A percentile compares a stretch with the other conserved stretches of the same genome.
These are phyloP conservation scores for Ricordea florida DNA, from an alignment of 92 coral and sea anemone genomes.

Conservation along the genomic window DNA sequence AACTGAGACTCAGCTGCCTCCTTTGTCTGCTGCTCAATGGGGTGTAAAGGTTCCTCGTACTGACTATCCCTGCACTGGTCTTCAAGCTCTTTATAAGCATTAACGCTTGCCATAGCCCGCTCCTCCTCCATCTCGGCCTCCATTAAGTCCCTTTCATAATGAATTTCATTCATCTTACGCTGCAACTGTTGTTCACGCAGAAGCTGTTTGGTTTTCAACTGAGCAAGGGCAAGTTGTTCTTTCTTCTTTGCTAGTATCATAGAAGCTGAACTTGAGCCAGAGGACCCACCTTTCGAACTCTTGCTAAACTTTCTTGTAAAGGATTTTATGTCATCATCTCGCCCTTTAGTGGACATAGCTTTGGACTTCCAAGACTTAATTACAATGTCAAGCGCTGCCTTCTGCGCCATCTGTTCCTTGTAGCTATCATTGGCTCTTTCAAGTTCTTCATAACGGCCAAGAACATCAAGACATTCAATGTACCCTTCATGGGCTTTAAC, in stretches of 20 bases:
- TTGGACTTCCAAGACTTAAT: slow-evolving; percentile 7
- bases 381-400: neutral
- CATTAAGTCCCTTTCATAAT: neutral
- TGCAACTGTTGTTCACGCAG: neutral
- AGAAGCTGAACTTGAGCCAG: neutral
- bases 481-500: slow-evolving; percentile 23
- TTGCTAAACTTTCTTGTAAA: neutral
- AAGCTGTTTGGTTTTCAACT: neutral
- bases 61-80: neutral
- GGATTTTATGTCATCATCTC: neutral
- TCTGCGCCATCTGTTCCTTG: slow-evolving; percentile 26
- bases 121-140: slow-evolving; percentile 11
- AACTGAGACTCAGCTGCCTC: neutral
- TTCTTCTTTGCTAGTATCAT: neutral
- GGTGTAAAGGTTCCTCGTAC: neutral
- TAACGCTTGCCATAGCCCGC: neutral
- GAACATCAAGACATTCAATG: neutral
- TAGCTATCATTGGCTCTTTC: neutral
- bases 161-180: neutral
- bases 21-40: neutral
- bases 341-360: neutral
- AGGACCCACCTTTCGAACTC: neutral
- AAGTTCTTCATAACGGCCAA: neutral
- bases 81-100: neutral
- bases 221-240: neutral